A percentile compares a stretch with the other conserved stretches of the same genome.
Evolutionary conservation across 2,113 vertebrate genomes (phyloP).

Genomic region (Nothobranchius kuhntae): DNA sequence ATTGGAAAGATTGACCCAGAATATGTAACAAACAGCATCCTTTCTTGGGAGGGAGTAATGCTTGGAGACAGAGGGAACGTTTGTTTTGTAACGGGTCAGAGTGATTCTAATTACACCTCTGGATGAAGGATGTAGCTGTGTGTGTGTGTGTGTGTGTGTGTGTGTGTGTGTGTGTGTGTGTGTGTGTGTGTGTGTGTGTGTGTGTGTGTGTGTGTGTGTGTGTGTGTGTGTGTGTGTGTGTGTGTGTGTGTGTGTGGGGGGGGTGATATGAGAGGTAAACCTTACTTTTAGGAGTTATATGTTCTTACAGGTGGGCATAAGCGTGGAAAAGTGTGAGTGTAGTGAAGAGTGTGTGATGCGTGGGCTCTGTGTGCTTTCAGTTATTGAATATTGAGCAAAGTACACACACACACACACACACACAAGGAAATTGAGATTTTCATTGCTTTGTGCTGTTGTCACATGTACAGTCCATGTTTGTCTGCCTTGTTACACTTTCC

Average conservation of each 20-base stretch:
- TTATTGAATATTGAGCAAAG: constrained; percentile 6
- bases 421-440: constrained; percentile 10
- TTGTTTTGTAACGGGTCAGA: constrained; percentile 65
- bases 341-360: constrained; percentile 56
- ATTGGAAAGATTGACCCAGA: constrained; percentile 24
- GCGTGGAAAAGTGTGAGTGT: constrained; percentile 58
- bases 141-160: constrained; percentile 23
- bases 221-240: background rate
- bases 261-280: background rate
- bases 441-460: constrained; percentile 43
- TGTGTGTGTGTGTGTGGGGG: background rate
- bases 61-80: constrained; percentile 51
- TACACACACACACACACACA: background rate
- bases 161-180: constrained; percentile 4
- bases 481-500: background rate
- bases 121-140: constrained; percentile 51
- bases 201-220: constrained; percentile 6
- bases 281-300: constrained; percentile 28
- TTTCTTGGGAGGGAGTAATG: constrained; percentile 48
- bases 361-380: constrained; percentile 49
- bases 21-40: constrained; percentile 39
- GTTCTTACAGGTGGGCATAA: constrained; percentile 56
- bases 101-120: constrained; percentile 57
- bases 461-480: constrained; percentile 50
- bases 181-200: background rate